A percentile compares a stretch with the other conserved stretches of the same genome.
These are phyloP conservation scores for Gila orcuttii DNA, from an alignment of 2,113 vertebrate species.

Conservation along the genomic window DNA sequence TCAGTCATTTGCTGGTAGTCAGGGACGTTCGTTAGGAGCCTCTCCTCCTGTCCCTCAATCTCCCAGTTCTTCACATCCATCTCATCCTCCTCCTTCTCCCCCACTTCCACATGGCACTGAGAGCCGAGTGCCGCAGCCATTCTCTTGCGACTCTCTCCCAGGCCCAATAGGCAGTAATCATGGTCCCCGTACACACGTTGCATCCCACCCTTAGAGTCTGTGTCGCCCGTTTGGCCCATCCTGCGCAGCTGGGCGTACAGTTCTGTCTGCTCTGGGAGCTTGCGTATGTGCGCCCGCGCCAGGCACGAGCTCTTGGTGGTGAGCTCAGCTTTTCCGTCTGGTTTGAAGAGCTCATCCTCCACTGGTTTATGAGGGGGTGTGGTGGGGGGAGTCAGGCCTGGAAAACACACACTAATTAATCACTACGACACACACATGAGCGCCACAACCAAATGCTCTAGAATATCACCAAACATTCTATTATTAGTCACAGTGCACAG, in stretches of 20 bases:
- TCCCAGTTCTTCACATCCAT: conserved; percentile 40
- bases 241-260: conserved; percentile 89
- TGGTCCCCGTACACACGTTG: conserved; percentile 90
- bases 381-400: conserved; percentile 96
- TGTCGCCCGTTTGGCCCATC: conserved; percentile 66
- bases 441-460: neutral
- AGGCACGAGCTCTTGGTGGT: conserved; percentile 62
- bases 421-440: neutral
- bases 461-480: neutral
- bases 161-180: conserved; percentile 88
- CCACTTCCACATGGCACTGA: conserved; percentile 49
- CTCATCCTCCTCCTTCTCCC: conserved; percentile 29
- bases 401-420: conserved; percentile 42
- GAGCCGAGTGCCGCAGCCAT: conserved; percentile 57
- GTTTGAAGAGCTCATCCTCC: conserved; percentile 95
- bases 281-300: conserved; percentile 73
- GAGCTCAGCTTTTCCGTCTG: conserved; percentile 78
- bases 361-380: conserved; percentile 94
- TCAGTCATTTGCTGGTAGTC: conserved; percentile 42
- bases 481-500: conserved; percentile 2
- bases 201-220: conserved; percentile 69
- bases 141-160: conserved; percentile 73
- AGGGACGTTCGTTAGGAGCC: conserved; percentile 3
- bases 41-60: conserved; percentile 52
- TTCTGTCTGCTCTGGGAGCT: conserved; percentile 91